These are phyloP conservation scores for Trichogramma dendrolimi DNA, from an alignment of 2,888 invertebrate species.

Conservation along the genomic window DNA sequence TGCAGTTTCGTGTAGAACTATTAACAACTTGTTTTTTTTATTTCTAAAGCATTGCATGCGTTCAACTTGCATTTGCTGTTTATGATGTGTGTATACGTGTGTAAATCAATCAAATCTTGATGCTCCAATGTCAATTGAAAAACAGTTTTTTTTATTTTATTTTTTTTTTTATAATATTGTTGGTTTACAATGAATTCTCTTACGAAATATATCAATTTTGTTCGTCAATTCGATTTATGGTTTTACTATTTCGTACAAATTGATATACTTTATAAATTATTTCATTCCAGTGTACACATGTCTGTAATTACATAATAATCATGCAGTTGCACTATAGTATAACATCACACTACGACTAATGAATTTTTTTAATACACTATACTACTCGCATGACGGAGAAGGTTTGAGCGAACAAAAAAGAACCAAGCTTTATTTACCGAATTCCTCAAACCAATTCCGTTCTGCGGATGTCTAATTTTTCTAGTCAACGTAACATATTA, in stretches of 20 bases:
- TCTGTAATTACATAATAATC: not conserved
- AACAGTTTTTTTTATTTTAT: not conserved
- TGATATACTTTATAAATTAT: not conserved
- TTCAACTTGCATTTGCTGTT: not conserved
- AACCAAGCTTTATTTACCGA: too few relatives aligned
- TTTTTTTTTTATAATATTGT: not conserved
- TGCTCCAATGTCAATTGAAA: not conserved
- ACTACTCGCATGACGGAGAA: too few relatives aligned
- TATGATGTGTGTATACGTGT: not conserved
- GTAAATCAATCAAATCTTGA: not conserved
- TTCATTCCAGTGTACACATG: not conserved
- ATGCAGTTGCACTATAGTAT: too few relatives aligned
- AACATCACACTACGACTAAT: too few relatives aligned
- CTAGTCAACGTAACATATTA: too few relatives aligned
- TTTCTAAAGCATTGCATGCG: not conserved
- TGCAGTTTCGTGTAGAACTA: not conserved
- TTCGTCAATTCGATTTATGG: not conserved
- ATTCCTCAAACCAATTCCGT: too few relatives aligned
- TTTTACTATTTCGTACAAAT: not conserved
- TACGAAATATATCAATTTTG: not conserved
- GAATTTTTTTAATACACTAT: too few relatives aligned
- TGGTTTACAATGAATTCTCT: too few relatives aligned
- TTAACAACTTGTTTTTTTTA: not conserved
- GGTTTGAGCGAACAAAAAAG: too few relatives aligned
- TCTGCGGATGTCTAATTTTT: too few relatives aligned